Base-by-base conservation (phyloP, 2,888 invertebrate species). In the Caradrina clavipalpis region DNA sequence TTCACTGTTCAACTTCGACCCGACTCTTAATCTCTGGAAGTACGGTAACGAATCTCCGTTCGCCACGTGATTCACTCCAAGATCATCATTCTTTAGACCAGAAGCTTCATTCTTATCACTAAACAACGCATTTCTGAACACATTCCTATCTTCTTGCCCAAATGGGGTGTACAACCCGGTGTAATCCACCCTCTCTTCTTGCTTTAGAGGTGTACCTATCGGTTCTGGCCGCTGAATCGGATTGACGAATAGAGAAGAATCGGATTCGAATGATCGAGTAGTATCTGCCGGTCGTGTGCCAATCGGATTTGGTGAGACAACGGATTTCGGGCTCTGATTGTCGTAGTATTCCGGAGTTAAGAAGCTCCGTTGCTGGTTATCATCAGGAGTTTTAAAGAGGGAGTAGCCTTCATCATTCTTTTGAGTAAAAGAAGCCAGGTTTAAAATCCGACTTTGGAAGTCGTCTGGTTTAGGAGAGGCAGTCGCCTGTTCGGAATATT, bases 381-480 rank as follows among this genome's bases (percentile, higher is more conserved):
- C 94, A 0, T 94, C 95, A 0, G 86, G 81, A 0, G 94, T 91
- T 2, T 94, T 94, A 47, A 96, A 96, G 0, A 96, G 65, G 0
- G 95, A 95, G 62, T 96, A 96, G 0, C 96, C 94, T n/a, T 96
- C 95, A 1, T 96, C 95, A 26, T 93, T 95, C 69, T 94, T 94
- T 59, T 96, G 95, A 0, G 96, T 95, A 77, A 96, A 96, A 0
- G 95, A 95, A 0, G 96, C 95, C 0, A 96, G 58, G 50, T 95
- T 96, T 89, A 95, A 90, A 0, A 95, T 91, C 1, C 94, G 54
- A 11, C 88, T 91, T n/a, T 93, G 93, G 3, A 92, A 90, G 0
- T 95, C 95, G 0, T 93, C 91, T 0, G 83, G 88, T 47, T 93
- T 91, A 0, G 91, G 91, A 0, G 89, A 89, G 0, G 68, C 65